Base-by-base conservation (phyloP, 2,888 invertebrate species). In the Cylloceria caligata region DNA sequence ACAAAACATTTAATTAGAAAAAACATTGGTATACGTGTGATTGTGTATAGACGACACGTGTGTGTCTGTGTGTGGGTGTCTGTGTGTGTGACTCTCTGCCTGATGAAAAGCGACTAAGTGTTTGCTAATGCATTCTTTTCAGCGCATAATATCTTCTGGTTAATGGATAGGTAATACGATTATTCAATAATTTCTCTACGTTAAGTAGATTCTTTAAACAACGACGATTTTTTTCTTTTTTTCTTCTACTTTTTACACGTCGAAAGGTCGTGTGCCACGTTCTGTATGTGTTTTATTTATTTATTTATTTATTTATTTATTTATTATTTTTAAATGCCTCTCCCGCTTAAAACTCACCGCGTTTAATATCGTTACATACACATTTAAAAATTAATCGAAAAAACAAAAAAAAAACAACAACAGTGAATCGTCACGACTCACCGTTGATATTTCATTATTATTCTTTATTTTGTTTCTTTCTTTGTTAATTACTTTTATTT, bases 1-100 rank as follows among this genome's bases (percentile, higher is more conserved):
- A 75, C 89, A 88, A 91, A 91, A 91, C 89, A 89, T 91, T 88
- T 89, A 90, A 90, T 91, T 91, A 90, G 88, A 90, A 60, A 91
- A 90, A 88, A 88, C 89, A 90, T 86, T 87, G 87, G 87, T 88
- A 88, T 86, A 85, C 84, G 81, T 86, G 84, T 84, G 81, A 81
- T 72, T 85, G 75, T 82, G 75, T 86, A 71, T 78, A 82, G 85
- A 85, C 84, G 83, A 86, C 82, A 84, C 81, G 82, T 81, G 78
- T 64, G 87, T 83, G 39, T 73, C 62, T 74, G n/a, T n/a, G n/a
- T n/a, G 82, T 81, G 78, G 57, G 87, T 83, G 39, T 73, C 62
- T 74, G n/a, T n/a, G n/a, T n/a, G n/a, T n/a, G n/a, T n/a, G n/a
- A n/a, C 64, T 64, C 67, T 79, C 82, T 76, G 82, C 83, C 88